These are phyloP conservation scores for Dione vanillae DNA, from an alignment of 2,888 invertebrate species.

Conservation along the genomic window DNA sequence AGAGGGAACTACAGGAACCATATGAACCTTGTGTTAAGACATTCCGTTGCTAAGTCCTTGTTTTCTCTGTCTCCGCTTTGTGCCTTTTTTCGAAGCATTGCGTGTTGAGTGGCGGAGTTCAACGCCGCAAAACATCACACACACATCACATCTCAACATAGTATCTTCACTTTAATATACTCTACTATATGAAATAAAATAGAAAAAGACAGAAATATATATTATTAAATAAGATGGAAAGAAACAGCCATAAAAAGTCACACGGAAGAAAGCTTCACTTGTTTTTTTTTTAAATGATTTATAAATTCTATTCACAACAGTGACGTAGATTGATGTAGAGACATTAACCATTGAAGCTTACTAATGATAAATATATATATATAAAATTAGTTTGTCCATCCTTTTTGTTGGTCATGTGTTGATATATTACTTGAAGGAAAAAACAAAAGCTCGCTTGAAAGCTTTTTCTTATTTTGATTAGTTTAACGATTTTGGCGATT, in stretches of 20 bases:
- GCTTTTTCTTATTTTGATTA: too few species aligned
- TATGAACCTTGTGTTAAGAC: too few species aligned
- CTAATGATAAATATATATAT: constrained; percentile 12
- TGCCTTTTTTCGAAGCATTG: too few species aligned
- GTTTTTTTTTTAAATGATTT: constrained; percentile 18
- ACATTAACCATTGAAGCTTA: constrained; percentile 7
- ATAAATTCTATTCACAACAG: constrained; percentile 6
- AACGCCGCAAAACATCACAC: not conserved
- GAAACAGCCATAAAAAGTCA: not conserved
- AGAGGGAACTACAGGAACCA: too few species aligned
- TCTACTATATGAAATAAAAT: not conserved
- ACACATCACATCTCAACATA: too few species aligned
- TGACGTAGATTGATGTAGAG: constrained; percentile 24
- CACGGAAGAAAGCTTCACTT: constrained; percentile 9
- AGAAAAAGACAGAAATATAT: not conserved
- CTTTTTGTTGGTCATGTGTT: not conserved
- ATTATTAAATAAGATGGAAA: not conserved
- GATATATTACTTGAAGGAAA: not conserved
- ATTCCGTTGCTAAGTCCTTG: too few species aligned
- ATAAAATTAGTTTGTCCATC: constrained; percentile 9
- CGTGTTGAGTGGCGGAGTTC: too few species aligned
- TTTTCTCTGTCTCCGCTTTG: too few species aligned
- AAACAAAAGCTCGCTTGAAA: too few species aligned
- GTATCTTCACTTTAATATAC: too few species aligned
- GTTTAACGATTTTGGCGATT: too few species aligned